phyloP scores from a whole-genome alignment of 2,797 vertebrate genomes.

The Rhinichthys osculus region DNA sequence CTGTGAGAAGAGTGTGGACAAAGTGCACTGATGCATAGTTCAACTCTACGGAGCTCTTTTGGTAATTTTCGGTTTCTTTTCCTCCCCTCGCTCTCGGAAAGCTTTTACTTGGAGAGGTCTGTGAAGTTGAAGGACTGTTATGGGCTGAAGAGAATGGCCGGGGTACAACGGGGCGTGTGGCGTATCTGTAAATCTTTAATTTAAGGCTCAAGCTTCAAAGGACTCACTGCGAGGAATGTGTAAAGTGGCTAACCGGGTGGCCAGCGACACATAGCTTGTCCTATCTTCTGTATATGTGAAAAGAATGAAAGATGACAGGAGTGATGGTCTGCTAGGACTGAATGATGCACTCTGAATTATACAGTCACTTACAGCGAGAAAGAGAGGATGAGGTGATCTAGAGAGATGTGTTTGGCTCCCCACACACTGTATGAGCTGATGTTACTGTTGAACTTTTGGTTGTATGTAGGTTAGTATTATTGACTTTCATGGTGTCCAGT shows the following conservation, averaged over 20 bases:
- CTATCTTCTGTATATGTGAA: background rate
- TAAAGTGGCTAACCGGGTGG: slow-evolving; percentile 25
- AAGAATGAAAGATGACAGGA: background rate
- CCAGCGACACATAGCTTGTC: background rate
- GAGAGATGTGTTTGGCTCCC: background rate
- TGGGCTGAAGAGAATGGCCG: slow-evolving; percentile 6
- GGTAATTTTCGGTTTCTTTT: slow-evolving; percentile 34
- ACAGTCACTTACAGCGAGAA: background rate
- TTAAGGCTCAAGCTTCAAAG: slow-evolving; percentile 49
- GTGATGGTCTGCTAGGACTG: background rate
- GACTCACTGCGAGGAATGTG: slow-evolving; percentile 24
- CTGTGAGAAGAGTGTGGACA: slow-evolving; percentile 36
- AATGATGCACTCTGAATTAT: slow-evolving; percentile 4
- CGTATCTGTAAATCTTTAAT: slow-evolving; percentile 56
- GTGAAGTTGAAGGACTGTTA: slow-evolving; percentile 38
- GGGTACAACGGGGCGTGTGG: background rate
- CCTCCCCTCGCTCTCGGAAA: slow-evolving; percentile 12
- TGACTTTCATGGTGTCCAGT: background rate
- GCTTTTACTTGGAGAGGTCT: slow-evolving; percentile 43
- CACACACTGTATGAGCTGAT: background rate
- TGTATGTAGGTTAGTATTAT: background rate
- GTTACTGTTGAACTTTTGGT: background rate
- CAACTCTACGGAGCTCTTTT: slow-evolving; percentile 28
- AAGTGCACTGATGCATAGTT: slow-evolving; percentile 34
- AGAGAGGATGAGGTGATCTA: background rate